Evolutionary conservation across 2,888 invertebrate species (phyloP).

Genomic region (Leistus spinibarbis): DNA sequence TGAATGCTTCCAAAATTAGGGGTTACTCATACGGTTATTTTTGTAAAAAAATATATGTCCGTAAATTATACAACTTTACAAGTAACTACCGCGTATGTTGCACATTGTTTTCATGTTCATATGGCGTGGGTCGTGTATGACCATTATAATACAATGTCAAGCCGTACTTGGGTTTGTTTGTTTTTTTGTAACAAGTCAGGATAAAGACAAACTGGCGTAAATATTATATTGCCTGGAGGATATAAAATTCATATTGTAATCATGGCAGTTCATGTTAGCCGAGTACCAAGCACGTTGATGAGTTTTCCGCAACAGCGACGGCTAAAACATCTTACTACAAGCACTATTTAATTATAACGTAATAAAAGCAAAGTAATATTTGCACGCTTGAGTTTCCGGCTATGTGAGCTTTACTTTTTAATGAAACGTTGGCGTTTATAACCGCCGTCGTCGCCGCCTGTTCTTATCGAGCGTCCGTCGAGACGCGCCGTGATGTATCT

Average conservation of each 20-base stretch:
- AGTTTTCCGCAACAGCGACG: constrained; percentile 34
- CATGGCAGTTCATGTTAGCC: constrained; percentile 9
- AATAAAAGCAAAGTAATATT: constrained; percentile 41
- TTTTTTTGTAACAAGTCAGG: not conserved
- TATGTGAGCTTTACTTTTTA: constrained; percentile 39
- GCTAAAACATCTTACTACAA: constrained; percentile 40
- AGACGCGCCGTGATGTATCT: constrained; percentile 46
- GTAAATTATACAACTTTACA: not conserved
- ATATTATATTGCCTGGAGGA: constrained; percentile 21
- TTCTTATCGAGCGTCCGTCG: constrained; percentile 11
- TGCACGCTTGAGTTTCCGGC: constrained; percentile 26
- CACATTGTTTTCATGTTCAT: not conserved
- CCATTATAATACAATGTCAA: not conserved
- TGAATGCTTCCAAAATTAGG: not conserved
- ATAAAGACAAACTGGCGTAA: constrained; percentile 18
- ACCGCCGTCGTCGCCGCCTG: constrained; percentile 11
- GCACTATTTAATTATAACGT: constrained; percentile 42
- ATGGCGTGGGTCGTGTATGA: not conserved
- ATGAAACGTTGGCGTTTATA: constrained; percentile 40
- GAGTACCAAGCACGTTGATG: constrained; percentile 30
- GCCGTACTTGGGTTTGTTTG: not conserved
- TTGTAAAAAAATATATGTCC: not conserved
- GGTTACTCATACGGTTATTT: not conserved
- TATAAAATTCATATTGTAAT: constrained; percentile 36
- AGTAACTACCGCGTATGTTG: not conserved